A percentile compares a stretch with the other conserved stretches of the same genome.
These are phyloP conservation scores for Chaitophorus viminalis DNA, from an alignment of 2,888 invertebrate genomes.

Conservation along the genomic window DNA sequence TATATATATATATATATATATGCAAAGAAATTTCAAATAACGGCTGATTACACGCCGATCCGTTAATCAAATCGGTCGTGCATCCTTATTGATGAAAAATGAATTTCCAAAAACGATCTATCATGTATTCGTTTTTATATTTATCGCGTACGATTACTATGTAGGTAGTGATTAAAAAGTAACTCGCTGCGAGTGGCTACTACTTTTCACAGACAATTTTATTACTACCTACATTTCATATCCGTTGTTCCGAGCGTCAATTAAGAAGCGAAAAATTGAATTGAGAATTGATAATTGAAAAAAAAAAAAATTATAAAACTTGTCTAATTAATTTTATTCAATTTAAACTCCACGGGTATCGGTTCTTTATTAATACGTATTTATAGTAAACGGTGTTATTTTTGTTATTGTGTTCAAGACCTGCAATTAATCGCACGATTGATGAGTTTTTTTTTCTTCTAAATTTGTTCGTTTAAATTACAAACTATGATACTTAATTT, in stretches of 20 bases:
- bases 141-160: not conserved
- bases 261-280: slow-evolving; percentile 23
- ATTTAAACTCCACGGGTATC: not conserved
- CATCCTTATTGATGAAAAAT: not conserved
- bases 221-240: slow-evolving; percentile 16
- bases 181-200: not conserved
- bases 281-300: not conserved
- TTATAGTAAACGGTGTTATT: not conserved
- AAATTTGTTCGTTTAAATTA: slow-evolving; percentile 1
- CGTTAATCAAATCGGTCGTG: not conserved
- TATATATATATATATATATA: too few relatives aligned
- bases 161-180: not conserved
- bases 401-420: slow-evolving; percentile 24
- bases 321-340: slow-evolving; percentile 23
- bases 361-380: not conserved
- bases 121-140: not conserved
- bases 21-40: not conserved
- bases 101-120: not conserved
- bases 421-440: not conserved
- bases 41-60: not conserved
- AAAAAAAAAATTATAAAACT: not conserved
- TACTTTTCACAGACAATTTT: not conserved
- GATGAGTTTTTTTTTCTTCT: not conserved
- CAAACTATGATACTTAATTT: not conserved
- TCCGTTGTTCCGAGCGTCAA: not conserved